phyloP scores from a whole-genome alignment of 2,888 invertebrate species.

The Axea sp. region DNA sequence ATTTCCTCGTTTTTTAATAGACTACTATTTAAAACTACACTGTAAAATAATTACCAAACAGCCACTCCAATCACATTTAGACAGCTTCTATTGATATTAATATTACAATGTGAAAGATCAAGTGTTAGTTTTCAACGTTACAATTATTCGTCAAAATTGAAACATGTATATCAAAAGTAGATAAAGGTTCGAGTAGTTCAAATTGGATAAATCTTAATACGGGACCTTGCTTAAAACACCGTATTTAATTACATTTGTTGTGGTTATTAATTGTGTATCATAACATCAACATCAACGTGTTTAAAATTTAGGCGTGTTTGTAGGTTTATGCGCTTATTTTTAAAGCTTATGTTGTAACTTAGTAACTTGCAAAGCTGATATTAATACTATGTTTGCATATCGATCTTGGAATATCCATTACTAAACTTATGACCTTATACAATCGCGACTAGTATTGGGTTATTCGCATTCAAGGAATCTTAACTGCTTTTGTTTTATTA shows the following conservation, averaged over 20 bases:
- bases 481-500: slow-evolving; percentile 10
- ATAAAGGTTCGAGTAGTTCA: slow-evolving; percentile 35
- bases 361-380: slow-evolving; percentile 57
- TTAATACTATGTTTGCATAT: slow-evolving; percentile 38
- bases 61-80: no score
- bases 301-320: no score
- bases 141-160: slow-evolving; percentile 41
- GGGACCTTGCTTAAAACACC: slow-evolving; percentile 26
- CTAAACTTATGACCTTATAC: slow-evolving; percentile 47
- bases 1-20: slow-evolving; percentile 20
- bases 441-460: slow-evolving; percentile 52
- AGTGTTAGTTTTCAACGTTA: slow-evolving; percentile 31
- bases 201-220: slow-evolving; percentile 56
- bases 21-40: slow-evolving; percentile 19
- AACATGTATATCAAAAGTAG: slow-evolving; percentile 55
- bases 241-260: slow-evolving; percentile 11
- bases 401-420: slow-evolving; percentile 42
- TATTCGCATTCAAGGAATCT: slow-evolving; percentile 37
- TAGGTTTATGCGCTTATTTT: no score
- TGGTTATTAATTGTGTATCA: slow-evolving; percentile 20
- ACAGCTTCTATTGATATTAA: slow-evolving; percentile 11
- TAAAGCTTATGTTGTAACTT: slow-evolving; percentile 59
- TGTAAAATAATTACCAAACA: slow-evolving; percentile 43
- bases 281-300: slow-evolving; percentile 29
- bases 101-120: slow-evolving; percentile 32